Percentiles rank a stretch among this genome's conserved stretches.
phyloP scores from a whole-genome alignment of 2,113 vertebrate genomes.

The Lipotes vexillifer region DNA sequence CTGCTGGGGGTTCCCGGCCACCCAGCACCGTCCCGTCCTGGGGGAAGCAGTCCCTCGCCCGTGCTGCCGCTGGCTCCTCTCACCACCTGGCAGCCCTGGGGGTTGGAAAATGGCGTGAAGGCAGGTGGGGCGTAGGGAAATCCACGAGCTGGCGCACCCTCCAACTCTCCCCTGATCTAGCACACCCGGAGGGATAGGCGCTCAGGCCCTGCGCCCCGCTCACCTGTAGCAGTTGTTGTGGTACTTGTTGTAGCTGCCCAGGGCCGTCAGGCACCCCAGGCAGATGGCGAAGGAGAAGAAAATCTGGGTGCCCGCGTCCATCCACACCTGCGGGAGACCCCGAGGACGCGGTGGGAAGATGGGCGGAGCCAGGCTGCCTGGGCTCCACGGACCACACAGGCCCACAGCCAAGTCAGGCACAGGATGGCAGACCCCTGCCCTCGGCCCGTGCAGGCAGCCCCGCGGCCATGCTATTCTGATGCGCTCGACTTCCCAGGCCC shows the following conservation, averaged over 20 bases:
- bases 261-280: constrained; percentile 91
- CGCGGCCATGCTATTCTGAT: rapidly evolving
- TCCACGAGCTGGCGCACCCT: not conserved
- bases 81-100: not conserved
- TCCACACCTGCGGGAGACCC: constrained; percentile 98
- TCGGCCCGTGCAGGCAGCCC: not conserved
- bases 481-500: not conserved
- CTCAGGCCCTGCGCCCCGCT: not conserved
- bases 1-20: not conserved
- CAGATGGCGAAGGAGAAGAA: constrained; percentile 96
- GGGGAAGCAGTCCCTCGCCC: not conserved
- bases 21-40: not conserved
- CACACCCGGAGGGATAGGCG: not conserved
- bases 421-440: not conserved
- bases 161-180: not conserved
- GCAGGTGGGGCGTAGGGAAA: not conserved
- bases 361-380: not conserved
- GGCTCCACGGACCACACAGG: not conserved
- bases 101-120: not conserved
- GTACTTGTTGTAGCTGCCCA: constrained; percentile 97
- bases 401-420: rapidly evolving
- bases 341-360: too few relatives aligned
- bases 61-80: not conserved
- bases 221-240: constrained; percentile 97
- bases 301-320: constrained; percentile 94